A percentile compares a stretch with the other conserved stretches of the same genome.
Conservation (phyloP, 2,113 vertebrate genomes). For the human (Homo sapiens) region DNA sequence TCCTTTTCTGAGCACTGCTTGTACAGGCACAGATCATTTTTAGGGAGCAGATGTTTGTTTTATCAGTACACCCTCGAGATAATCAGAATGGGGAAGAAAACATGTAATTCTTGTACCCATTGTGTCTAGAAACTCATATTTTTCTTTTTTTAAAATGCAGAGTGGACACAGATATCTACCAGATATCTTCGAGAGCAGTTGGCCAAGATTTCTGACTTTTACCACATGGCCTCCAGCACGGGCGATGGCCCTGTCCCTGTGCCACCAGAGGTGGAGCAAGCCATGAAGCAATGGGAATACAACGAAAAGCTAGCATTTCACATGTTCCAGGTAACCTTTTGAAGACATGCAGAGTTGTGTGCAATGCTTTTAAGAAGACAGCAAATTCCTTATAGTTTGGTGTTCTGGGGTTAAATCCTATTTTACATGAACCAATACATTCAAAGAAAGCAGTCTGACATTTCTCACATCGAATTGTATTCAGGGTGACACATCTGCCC, state of each 20-base stretch:
- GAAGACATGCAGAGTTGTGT: rapidly evolving
- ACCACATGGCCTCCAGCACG: constrained; percentile 77
- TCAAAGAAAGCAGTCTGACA: background rate
- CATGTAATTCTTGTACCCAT: background rate
- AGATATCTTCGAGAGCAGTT: constrained; percentile 87
- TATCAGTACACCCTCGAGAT: background rate
- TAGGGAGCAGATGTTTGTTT: background rate
- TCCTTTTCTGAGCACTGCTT: background rate
- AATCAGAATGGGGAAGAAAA: background rate
- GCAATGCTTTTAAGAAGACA: background rate
- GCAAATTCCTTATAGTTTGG: background rate
- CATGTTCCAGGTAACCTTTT: constrained; percentile 86
- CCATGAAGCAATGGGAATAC: constrained; percentile 87
- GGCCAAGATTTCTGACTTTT: constrained; percentile 86
- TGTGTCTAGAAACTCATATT: background rate
- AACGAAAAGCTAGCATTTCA: constrained; percentile 87
- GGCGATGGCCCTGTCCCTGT: constrained; percentile 71
- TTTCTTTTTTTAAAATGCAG: constrained; percentile 64
- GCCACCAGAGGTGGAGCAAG: constrained; percentile 85
- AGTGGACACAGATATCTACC: constrained; percentile 88
- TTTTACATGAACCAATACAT: background rate
- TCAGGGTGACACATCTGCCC: background rate
- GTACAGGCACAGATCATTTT: rapidly evolving
- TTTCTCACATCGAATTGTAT: background rate
- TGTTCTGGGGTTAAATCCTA: background rate